Evolutionary conservation across 2,888 invertebrate species (phyloP).

Genomic region (Hypena proboscidalis): DNA sequence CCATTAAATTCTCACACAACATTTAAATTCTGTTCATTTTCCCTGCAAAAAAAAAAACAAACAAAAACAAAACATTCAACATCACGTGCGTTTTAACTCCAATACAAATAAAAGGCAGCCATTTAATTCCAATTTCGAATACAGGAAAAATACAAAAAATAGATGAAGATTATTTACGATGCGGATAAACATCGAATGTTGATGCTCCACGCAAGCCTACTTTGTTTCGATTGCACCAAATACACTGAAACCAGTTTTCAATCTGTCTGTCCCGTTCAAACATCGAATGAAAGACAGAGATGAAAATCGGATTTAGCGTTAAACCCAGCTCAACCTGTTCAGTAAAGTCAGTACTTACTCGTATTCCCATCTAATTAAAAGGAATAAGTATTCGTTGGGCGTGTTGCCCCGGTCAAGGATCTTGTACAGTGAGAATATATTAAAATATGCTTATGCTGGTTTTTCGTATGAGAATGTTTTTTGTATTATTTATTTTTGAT

Average conservation of each 20-base stretch:
- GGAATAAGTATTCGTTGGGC: conserved; percentile 14
- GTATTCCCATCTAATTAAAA: conserved; percentile 7
- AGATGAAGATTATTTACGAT: conserved; percentile 17
- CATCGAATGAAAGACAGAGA: too few species aligned
- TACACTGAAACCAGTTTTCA: too few species aligned
- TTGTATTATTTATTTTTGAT: too few species aligned
- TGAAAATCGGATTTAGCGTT: too few species aligned
- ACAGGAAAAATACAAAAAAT: conserved; percentile 21
- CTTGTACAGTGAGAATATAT: conserved; percentile 1
- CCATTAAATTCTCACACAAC: too few species aligned
- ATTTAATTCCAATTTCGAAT: conserved; percentile 35
- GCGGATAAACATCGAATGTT: conserved; percentile 27
- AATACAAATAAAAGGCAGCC: too few species aligned
- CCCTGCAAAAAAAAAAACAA: not conserved
- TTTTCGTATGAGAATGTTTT: too few species aligned
- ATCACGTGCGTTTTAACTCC: conserved; percentile 16
- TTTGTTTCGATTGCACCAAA: too few species aligned
- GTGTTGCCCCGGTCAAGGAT: conserved; percentile 3
- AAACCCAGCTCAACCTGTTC: too few species aligned
- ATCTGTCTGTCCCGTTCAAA: too few species aligned
- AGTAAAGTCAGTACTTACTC: too few species aligned
- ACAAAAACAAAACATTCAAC: conserved; percentile 5
- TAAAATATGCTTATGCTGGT: not conserved
- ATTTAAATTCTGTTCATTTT: too few species aligned
- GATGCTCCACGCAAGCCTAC: conserved; percentile 12